These are phyloP conservation scores for Microlaimidae sp. DNA, from an alignment of 2,888 invertebrate genomes.

Conservation along the genomic window DNA sequence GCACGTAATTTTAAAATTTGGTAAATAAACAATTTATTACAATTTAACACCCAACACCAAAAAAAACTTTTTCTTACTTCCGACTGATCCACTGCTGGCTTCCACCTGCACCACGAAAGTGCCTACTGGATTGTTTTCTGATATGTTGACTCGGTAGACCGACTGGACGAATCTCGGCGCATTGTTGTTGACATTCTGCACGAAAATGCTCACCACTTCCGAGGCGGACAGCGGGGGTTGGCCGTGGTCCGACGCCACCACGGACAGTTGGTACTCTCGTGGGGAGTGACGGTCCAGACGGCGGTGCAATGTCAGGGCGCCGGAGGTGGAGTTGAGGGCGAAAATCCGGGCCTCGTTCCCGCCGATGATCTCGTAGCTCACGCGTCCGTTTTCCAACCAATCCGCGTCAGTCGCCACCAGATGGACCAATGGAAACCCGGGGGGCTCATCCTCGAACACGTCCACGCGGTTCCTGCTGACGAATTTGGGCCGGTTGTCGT, in stretches of 20 bases:
- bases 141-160: conserved; percentile 27
- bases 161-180: conserved; percentile 55
- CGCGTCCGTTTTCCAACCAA: conserved; percentile 46
- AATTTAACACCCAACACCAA: too few relatives aligned
- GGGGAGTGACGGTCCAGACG: conserved; percentile 1
- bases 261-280: conserved; percentile 40
- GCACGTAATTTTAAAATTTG: too few relatives aligned
- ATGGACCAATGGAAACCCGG: conserved; percentile 48
- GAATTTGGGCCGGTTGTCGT: conserved; percentile 74
- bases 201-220: conserved; percentile 55
- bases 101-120: too few relatives aligned
- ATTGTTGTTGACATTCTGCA: conserved; percentile 79
- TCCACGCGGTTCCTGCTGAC: conserved; percentile 51
- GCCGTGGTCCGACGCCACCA: conserved; percentile 70
- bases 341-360: conserved; percentile 59
- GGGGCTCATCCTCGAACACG: conserved; percentile 48
- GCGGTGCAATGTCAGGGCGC: neutral
- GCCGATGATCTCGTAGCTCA: conserved; percentile 42
- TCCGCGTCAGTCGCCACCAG: conserved; percentile 47
- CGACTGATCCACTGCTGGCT: too few relatives aligned
- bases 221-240: conserved; percentile 67
- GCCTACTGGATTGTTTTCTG: conserved; percentile 27
- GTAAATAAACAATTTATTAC: too few relatives aligned
- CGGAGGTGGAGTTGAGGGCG: conserved; percentile 54
- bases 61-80: too few relatives aligned